Base-by-base conservation (phyloP, 2,888 invertebrate genomes). In the Tetheella fluctuosa region DNA sequence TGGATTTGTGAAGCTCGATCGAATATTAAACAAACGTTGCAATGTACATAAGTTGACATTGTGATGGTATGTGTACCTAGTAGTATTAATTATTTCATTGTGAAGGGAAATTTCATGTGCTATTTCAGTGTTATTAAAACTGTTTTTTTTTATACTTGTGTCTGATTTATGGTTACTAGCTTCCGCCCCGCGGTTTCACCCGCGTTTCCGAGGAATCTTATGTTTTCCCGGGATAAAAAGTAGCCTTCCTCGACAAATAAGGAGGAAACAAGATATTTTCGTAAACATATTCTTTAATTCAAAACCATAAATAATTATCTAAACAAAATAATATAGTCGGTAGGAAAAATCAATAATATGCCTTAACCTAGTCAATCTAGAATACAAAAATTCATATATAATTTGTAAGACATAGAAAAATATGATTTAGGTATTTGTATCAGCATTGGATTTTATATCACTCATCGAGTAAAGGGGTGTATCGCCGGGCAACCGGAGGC, bases 61-160 rank as follows among this genome's bases (percentile, higher is more conserved):
- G 79, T 76, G 78, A 77, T 83, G 71, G 76, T 6, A 25, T 85
- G 80, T 83, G 85, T 87, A 89, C 84, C 85, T 81, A 80, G 79
- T 86, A 88, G 84, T 89, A 86, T 86, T 86, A 82, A 76, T 77
- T 28, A 72, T 75, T 70, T 68, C 65, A 74, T 79, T 85, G 88
- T 89, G 86, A 88, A 85, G 89, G 30, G 79, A 90, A 87, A 89
- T 85, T 86, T 66, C 79, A 80, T 81, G 89, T 88, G 83, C 79
- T 84, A 79, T 84, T 84, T 84, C 85, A 86, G 83, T 91, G 87
- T 88, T 89, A 90, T 71, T 90, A 87, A 89, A 89, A 79, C 74
- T 77, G 76, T 86, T 87, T 84, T 84, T 25, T 79, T 79, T 82
- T 79, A n/a, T 76, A 74, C 66, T 59, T 10, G 55, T 34, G 55